These are phyloP conservation scores for Selene dorsalis DNA, from an alignment of 2,797 vertebrate species.

Conservation along the genomic window DNA sequence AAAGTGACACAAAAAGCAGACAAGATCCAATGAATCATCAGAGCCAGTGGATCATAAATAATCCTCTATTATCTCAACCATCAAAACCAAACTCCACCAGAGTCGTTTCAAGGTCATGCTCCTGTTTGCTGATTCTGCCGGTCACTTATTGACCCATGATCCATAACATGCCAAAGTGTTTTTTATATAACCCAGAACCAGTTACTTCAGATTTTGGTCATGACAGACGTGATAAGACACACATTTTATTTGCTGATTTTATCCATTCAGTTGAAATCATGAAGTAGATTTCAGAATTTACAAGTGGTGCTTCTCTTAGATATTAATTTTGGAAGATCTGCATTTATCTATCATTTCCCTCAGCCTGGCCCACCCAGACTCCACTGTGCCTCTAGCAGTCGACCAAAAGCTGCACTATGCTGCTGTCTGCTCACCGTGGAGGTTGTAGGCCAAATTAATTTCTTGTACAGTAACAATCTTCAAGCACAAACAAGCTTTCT, in stretches of 20 bases:
- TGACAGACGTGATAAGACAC: constrained; percentile 62
- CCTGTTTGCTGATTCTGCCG: constrained; percentile 42
- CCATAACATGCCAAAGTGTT: constrained; percentile 51
- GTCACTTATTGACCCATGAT: constrained; percentile 58
- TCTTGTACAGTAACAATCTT: constrained; percentile 51
- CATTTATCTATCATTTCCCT: constrained; percentile 60
- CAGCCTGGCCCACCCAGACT: constrained; percentile 32
- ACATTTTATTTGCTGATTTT: constrained; percentile 64
- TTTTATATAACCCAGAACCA: constrained; percentile 51
- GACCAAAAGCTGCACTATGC: constrained; percentile 29
- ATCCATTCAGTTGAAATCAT: constrained; percentile 68
- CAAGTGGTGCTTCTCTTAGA: constrained; percentile 62
- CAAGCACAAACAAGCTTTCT: constrained; percentile 43
- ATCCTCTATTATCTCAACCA: constrained; percentile 55
- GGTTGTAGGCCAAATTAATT: constrained; percentile 56
- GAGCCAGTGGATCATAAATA: constrained; percentile 67
- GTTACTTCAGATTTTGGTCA: constrained; percentile 45
- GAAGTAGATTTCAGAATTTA: constrained; percentile 47
- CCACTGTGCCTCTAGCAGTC: constrained; percentile 29
- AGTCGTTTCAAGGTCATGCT: constrained; percentile 54
- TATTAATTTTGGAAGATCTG: constrained; percentile 64
- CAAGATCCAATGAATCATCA: constrained; percentile 60
- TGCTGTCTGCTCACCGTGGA: constrained; percentile 42
- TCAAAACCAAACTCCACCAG: constrained; percentile 53
- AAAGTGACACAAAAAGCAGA: constrained; percentile 59